These are phyloP conservation scores for Lichenostomus cassidix DNA, from an alignment of 2,113 vertebrate genomes.

Conservation along the genomic window DNA sequence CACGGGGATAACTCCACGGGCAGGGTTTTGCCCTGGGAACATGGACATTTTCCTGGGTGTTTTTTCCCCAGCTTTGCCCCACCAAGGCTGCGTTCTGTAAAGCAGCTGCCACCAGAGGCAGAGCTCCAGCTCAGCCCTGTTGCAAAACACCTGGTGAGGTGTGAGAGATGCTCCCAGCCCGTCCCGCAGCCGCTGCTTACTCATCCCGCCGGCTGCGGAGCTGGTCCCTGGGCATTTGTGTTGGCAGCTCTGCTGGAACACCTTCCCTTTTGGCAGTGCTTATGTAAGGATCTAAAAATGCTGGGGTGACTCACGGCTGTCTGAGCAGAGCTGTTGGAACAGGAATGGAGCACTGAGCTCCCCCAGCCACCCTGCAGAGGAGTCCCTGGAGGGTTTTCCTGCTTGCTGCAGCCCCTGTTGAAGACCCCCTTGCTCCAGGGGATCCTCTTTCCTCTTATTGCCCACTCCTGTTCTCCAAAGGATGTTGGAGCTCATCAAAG, in stretches of 20 bases:
- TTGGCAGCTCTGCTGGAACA: conserved; percentile 52
- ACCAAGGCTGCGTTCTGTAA: background rate
- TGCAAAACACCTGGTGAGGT: background rate
- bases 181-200: conserved; percentile 6
- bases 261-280: conserved; percentile 61
- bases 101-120: background rate
- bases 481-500: background rate
- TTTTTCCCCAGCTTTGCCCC: background rate
- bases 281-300: conserved; percentile 55
- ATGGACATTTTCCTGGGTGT: fast-evolving
- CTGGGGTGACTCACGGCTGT: conserved; percentile 31
- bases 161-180: background rate
- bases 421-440: background rate
- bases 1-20: too few relatives aligned
- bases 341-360: background rate
- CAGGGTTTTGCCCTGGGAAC: background rate
- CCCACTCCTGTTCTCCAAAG: background rate
- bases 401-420: background rate
- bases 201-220: background rate
- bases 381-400: background rate
- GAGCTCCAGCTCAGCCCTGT: background rate
- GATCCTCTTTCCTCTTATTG: background rate
- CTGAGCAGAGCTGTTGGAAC: conserved; percentile 49
- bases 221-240: conserved; percentile 40
- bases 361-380: background rate